Conservation (phyloP, 2,113 vertebrate genomes). For the Hirundichthys speculiger region DNA sequence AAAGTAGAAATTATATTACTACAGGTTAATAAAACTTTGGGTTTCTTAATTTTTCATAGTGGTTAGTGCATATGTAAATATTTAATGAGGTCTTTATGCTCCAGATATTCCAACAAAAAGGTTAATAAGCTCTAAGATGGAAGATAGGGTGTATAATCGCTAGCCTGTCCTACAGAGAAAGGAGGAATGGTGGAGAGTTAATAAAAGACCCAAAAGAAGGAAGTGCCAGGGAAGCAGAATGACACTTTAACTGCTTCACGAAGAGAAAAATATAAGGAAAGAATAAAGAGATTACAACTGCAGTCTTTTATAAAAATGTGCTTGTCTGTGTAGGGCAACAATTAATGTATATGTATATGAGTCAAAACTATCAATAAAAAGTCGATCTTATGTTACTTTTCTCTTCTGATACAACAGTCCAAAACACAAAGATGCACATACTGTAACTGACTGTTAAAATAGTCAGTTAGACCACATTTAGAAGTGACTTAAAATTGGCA, state of each 20-base stretch:
- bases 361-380: too few relatives aligned
- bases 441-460: too few relatives aligned
- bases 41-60: slow-evolving; percentile 82
- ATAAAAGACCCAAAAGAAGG: slow-evolving; percentile 47
- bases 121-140: slow-evolving; percentile 79
- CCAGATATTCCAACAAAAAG: slow-evolving; percentile 83
- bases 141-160: slow-evolving; percentile 70
- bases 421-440: too few relatives aligned
- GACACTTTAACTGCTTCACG: slow-evolving; percentile 30
- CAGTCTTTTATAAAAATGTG: slow-evolving; percentile 13
- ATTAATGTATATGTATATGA: background rate
- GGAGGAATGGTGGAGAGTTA: slow-evolving; percentile 40
- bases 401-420: background rate
- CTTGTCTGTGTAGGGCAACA: background rate
- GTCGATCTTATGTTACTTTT: too few relatives aligned
- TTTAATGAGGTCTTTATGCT: slow-evolving; percentile 81
- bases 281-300: slow-evolving; percentile 15
- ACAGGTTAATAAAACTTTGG: slow-evolving; percentile 82
- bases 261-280: slow-evolving; percentile 17
- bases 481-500: too few relatives aligned
- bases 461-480: too few relatives aligned
- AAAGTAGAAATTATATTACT: slow-evolving; percentile 80
- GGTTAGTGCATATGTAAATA: slow-evolving; percentile 82
- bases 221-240: slow-evolving; percentile 26
- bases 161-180: slow-evolving; percentile 54